These are phyloP conservation scores for Mus caroli DNA, from an alignment of 2,797 vertebrate genomes.

Conservation along the genomic window DNA sequence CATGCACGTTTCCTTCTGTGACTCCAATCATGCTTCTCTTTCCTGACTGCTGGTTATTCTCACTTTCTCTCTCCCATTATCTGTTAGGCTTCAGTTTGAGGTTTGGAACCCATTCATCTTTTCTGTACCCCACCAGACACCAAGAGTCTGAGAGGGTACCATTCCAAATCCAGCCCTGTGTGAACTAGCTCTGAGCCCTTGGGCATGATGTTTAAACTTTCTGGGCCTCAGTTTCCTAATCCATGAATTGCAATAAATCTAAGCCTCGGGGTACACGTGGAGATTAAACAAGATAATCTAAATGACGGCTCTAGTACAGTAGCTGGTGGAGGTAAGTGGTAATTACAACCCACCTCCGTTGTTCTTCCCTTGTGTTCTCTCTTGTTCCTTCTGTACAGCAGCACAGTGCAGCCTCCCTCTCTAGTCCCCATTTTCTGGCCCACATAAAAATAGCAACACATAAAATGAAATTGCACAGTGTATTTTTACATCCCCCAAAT, in stretches of 20 bases:
- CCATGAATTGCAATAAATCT: neutral
- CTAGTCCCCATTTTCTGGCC: constrained; percentile 60
- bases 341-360: constrained; percentile 42
- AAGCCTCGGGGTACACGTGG: neutral
- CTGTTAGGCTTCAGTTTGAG: constrained; percentile 31
- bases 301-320: neutral
- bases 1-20: neutral
- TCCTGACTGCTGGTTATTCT: constrained; percentile 45
- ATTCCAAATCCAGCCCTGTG: neutral
- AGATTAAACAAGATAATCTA: constrained; percentile 48
- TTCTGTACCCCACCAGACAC: neutral
- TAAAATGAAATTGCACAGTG: constrained; percentile 72
- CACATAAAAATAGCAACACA: constrained; percentile 79
- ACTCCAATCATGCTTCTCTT: neutral
- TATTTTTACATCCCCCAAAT: constrained; percentile 76
- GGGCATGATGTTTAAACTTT: constrained; percentile 15
- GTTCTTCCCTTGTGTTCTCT: constrained; percentile 31
- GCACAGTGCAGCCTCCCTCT: constrained; percentile 38
- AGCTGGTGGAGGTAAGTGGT: neutral
- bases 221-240: constrained; percentile 46
- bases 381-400: constrained; percentile 12
- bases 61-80: constrained; percentile 2
- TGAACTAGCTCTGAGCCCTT: constrained; percentile 16
- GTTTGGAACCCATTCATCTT: constrained; percentile 11
- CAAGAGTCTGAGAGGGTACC: neutral